These are phyloP conservation scores for Adrianichthys oophorus DNA, from an alignment of 2,797 vertebrate genomes.

Conservation along the genomic window DNA sequence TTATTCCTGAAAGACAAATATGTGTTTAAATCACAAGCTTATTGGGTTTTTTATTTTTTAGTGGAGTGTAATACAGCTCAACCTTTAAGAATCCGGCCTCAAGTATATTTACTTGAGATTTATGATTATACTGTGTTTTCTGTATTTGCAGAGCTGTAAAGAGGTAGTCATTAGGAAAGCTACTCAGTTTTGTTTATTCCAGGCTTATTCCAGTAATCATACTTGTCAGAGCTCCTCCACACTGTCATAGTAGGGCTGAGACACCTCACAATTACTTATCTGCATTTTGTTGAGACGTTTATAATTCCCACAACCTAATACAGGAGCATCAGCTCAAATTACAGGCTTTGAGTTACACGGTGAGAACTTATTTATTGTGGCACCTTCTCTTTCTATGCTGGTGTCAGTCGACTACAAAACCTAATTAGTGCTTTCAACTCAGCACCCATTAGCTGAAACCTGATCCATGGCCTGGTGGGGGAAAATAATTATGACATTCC, in stretches of 20 bases:
- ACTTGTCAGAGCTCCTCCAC: constrained; percentile 66
- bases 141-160: constrained; percentile 11
- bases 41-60: constrained; percentile 34
- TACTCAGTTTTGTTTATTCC: constrained; percentile 46
- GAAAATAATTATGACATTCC: constrained; percentile 93
- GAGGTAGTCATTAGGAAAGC: constrained; percentile 25
- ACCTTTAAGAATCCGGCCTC: constrained; percentile 22
- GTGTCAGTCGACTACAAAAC: constrained; percentile 86
- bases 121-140: background rate
- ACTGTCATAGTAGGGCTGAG: constrained; percentile 72
- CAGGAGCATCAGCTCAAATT: constrained; percentile 90
- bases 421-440: constrained; percentile 93
- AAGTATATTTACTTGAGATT: constrained; percentile 11
- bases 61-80: constrained; percentile 29
- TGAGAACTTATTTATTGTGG: constrained; percentile 89
- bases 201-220: constrained; percentile 77
- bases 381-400: constrained; percentile 81
- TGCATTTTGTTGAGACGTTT: constrained; percentile 83
- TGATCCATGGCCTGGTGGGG: constrained; percentile 81
- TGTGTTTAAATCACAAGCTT: constrained; percentile 35
- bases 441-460: constrained; percentile 85
- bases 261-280: constrained; percentile 84
- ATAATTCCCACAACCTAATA: constrained; percentile 85
- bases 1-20: constrained; percentile 50
- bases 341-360: constrained; percentile 83